These are phyloP conservation scores for Hydrolagus colliei DNA, from an alignment of 2,797 vertebrate genomes.

Conservation along the genomic window DNA sequence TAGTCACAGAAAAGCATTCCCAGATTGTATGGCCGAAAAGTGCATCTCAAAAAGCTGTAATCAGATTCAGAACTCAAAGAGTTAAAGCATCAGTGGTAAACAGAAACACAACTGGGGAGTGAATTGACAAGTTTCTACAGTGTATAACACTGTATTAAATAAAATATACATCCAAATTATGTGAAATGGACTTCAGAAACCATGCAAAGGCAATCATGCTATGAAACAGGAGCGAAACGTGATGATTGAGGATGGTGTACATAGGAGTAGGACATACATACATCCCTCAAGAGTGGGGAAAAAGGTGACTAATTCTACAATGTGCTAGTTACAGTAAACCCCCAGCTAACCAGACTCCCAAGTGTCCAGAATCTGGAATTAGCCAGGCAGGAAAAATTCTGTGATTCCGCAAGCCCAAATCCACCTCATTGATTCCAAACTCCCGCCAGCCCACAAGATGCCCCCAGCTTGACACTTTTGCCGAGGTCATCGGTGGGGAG, in stretches of 20 bases:
- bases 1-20: neutral
- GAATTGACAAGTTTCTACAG: conserved; percentile 6
- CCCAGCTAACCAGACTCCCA: no score
- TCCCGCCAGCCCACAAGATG: no score
- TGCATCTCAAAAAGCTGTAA: conserved; percentile 17
- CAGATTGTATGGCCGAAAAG: conserved; percentile 9
- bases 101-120: neutral
- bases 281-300: no score
- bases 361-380: no score
- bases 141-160: conserved; percentile 4
- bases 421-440: no score
- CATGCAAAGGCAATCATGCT: neutral
- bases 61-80: neutral
- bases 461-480: no score
- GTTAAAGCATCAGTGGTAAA: neutral
- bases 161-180: conserved; percentile 21
- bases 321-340: no score
- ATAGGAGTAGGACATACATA: neutral
- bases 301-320: no score
- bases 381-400: no score
- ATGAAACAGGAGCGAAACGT: conserved; percentile 1
- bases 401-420: no score
- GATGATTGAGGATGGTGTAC: conserved; percentile 21
- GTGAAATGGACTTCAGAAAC: conserved; percentile 15
- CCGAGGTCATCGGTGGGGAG: no score